These are phyloP conservation scores for Cettia cetti DNA, from an alignment of 2,113 vertebrate genomes.

Conservation along the genomic window DNA sequence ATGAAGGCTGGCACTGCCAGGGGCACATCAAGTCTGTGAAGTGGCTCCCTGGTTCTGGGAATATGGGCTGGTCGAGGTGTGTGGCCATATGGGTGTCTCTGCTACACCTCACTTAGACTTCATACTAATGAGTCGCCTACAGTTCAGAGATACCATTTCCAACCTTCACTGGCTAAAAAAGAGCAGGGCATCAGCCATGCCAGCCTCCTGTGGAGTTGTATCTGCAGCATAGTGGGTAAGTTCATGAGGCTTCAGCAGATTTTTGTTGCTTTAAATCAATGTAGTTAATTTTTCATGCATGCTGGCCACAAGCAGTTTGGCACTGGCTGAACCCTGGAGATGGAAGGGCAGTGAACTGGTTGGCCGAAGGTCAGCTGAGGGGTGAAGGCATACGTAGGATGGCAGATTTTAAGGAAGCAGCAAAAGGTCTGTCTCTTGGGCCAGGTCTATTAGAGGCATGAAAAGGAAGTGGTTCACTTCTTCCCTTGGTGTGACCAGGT, in stretches of 20 bases:
- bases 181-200: neutral
- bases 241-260: neutral
- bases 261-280: neutral
- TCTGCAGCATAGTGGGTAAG: neutral
- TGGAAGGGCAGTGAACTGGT: neutral
- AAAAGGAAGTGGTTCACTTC: neutral
- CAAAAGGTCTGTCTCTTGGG: neutral
- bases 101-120: neutral
- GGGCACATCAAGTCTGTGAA: neutral
- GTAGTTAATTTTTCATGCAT: neutral
- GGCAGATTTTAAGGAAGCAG: neutral
- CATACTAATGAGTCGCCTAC: accelerated
- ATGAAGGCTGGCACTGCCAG: neutral
- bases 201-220: neutral
- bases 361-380: neutral
- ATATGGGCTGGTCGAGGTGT: accelerated
- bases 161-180: neutral
- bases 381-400: accelerated
- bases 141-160: neutral
- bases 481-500: neutral
- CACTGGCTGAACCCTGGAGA: neutral
- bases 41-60: neutral
- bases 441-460: neutral
- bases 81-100: neutral
- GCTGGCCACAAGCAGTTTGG: neutral